These are phyloP conservation scores for Mormyrus lacerda DNA, from an alignment of 2,113 vertebrate genomes.

Conservation along the genomic window DNA sequence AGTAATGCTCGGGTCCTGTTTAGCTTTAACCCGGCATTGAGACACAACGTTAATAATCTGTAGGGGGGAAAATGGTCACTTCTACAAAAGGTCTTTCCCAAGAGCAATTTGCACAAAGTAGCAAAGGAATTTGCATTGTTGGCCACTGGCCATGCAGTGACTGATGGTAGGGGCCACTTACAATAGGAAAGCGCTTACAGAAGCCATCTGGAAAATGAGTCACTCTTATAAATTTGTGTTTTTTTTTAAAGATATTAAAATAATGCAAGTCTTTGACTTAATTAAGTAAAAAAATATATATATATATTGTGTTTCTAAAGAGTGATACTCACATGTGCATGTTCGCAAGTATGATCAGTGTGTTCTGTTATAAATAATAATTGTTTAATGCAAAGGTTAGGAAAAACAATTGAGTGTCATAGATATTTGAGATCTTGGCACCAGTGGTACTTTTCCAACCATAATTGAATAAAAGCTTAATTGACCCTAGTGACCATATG, in stretches of 20 bases:
- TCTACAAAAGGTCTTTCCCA: conserved; percentile 32
- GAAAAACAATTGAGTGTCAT: background rate
- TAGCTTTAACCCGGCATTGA: conserved; percentile 28
- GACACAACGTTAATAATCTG: conserved; percentile 32
- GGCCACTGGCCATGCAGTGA: conserved; percentile 11
- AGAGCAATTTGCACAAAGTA: conserved; percentile 37
- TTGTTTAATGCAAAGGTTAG: background rate
- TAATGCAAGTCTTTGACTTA: background rate
- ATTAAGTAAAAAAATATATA: background rate
- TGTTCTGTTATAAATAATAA: background rate
- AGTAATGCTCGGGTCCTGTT: conserved; percentile 40
- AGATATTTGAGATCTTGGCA: background rate
- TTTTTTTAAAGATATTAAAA: conserved; percentile 10
- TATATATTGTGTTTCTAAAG: background rate
- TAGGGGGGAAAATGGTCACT: conserved; percentile 38
- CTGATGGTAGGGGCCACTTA: conserved; percentile 1
- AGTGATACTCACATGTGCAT: background rate
- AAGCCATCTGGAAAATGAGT: conserved; percentile 1
- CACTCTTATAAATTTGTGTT: background rate
- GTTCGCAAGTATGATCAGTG: background rate
- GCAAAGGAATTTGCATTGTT: conserved; percentile 43
- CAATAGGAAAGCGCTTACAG: background rate
- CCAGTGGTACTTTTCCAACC: background rate
- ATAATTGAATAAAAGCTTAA: conserved; percentile 12
- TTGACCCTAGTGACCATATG: conserved; percentile 17